Base-by-base conservation (phyloP, 2,797 vertebrate species). In the Tauraco hartlaubi region DNA sequence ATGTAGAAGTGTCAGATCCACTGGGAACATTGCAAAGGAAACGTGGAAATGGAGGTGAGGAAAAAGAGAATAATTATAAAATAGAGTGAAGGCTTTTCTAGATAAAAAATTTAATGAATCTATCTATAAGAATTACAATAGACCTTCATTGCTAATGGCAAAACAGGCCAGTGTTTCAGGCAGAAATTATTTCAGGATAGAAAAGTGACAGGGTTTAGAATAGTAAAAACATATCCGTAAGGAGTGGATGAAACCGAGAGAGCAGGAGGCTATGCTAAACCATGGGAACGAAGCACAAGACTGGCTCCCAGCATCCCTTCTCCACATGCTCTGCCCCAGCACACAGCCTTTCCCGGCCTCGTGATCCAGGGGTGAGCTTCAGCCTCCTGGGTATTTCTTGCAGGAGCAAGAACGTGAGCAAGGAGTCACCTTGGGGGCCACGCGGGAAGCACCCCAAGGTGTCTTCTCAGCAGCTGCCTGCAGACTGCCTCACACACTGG, bases 101-200 rank as follows among this genome's bases (percentile, higher is more conserved):
- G 62, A 37, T 73, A 19, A 33, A 72, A 26, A 17, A 62, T 9
- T 9, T 1, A 33, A 67, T 55, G 14, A 73, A 73, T n/a, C 11
- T 64, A 21, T 37, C 41, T 78, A 4, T 69, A 58, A 68, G 49
- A 26, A n/a, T 88, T 77, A 35, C 19, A 19, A 3, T 35, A 68
- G 44, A 73, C 56, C 25, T 76, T 77, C 51, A 25, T 8, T 59
- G 41, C 46, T 73, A 55, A 44, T 64, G 43, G 78, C 67, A 61
- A 48, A 91, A 31, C 41, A 82, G 56, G 46, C 29, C 46, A n/a
- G 37, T 71, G 54, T 78, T 69, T 66, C 67, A 74, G 51, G 35
- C 71, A 93, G 92, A 71, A 89, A 85, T 83, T 84, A 71, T 87
- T 93, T 85, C 92, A 93, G 89, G 85, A 77, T 92, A 84, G 88